phyloP scores from a whole-genome alignment of 2,888 invertebrate genomes.

The Chesias legatella region DNA sequence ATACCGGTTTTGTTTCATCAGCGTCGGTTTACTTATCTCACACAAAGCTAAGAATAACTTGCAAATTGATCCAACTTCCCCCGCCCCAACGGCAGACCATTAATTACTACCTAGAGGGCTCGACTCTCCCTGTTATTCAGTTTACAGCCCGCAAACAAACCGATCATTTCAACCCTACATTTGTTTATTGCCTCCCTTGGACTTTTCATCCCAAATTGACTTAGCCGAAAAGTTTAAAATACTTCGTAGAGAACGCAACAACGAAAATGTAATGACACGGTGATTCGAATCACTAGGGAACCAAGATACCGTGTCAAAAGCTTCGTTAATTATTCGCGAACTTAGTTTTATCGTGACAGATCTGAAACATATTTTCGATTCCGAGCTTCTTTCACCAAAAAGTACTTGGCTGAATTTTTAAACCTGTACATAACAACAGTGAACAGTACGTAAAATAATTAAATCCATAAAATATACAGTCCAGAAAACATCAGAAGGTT shows the following conservation, averaged over 20 bases:
- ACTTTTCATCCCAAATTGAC: conserved; percentile 59
- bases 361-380: conserved; percentile 4
- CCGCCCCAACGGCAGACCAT: conserved; percentile 59
- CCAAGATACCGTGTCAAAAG: conserved; percentile 20
- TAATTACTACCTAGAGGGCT: conserved; percentile 68
- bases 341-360: conserved; percentile 7
- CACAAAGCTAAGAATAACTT: conserved; percentile 59
- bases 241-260: conserved; percentile 33
- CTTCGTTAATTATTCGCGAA: conserved; percentile 23
- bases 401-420: too few relatives aligned
- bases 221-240: conserved; percentile 47
- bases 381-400: too few relatives aligned
- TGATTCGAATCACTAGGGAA: conserved; percentile 16
- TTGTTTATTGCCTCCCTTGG: conserved; percentile 63
- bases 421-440: neutral
- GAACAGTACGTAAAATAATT: too few relatives aligned
- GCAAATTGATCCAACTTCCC: conserved; percentile 76
- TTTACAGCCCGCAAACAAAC: conserved; percentile 76
- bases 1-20: conserved; percentile 44
- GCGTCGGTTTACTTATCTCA: conserved; percentile 47
- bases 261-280: conserved; percentile 24
- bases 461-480: too few relatives aligned
- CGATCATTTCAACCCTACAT: conserved; percentile 61
- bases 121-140: conserved; percentile 52
- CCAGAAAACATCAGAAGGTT: too few relatives aligned